Conservation (phyloP, 2,113 vertebrate species). For the Malaclemys terrapin region DNA sequence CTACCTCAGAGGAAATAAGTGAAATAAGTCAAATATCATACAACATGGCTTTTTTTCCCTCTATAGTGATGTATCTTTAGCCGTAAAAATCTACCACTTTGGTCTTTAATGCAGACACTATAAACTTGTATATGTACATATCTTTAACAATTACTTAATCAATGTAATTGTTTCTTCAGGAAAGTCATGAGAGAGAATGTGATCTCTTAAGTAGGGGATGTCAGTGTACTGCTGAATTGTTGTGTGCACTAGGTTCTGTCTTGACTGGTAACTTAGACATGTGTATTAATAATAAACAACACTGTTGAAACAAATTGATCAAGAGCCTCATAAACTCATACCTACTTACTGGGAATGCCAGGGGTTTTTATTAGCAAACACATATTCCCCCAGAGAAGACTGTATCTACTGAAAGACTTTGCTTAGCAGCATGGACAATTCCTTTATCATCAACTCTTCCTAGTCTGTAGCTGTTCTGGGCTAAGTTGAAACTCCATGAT, state of each 20-base stretch:
- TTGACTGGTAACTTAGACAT: neutral
- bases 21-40: neutral
- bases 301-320: neutral
- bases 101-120: neutral
- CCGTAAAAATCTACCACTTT: neutral
- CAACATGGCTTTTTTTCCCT: neutral
- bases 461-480: neutral
- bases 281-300: neutral
- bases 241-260: neutral
- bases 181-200: neutral
- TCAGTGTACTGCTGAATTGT: neutral
- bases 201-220: neutral
- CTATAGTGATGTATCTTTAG: neutral
- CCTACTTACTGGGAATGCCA: neutral
- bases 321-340: neutral
- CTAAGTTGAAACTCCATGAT: neutral
- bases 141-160: neutral
- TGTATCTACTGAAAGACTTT: neutral
- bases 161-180: neutral
- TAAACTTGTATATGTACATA: neutral
- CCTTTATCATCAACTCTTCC: neutral
- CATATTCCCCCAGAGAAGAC: neutral
- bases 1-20: neutral
- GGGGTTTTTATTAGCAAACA: neutral
- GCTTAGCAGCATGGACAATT: neutral